These are phyloP conservation scores for Drosophila mayri DNA, from an alignment of 1,140 invertebrate genomes.

Conservation along the genomic window DNA sequence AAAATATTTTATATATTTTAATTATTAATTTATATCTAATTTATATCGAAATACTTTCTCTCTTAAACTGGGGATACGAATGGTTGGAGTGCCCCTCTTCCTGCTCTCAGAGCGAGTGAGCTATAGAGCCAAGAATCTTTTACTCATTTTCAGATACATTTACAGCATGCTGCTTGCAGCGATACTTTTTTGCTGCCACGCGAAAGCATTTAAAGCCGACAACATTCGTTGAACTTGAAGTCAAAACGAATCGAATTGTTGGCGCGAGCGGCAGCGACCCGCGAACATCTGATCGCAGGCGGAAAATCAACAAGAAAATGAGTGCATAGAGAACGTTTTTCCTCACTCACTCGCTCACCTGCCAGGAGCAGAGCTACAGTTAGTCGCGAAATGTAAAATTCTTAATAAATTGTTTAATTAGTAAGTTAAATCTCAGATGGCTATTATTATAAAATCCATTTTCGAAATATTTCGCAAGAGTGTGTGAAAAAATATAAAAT, in stretches of 20 bases:
- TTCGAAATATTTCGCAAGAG: conserved; percentile 62
- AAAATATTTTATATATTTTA: not conserved
- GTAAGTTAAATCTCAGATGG: conserved; percentile 63
- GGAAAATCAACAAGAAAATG: not conserved
- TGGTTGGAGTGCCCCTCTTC: not conserved
- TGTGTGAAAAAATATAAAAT: conserved; percentile 35
- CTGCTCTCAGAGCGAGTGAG: not conserved
- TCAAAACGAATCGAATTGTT: conserved; percentile 70
- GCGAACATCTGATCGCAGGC: conserved; percentile 43
- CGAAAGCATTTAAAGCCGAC: conserved; percentile 66
- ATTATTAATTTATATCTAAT: too few relatives aligned
- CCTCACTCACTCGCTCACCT: not conserved
- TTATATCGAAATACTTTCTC: not conserved
- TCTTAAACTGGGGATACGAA: not conserved
- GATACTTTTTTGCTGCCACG: conserved; percentile 37
- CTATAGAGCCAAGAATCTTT: conserved; percentile 8
- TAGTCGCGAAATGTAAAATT: conserved; percentile 13
- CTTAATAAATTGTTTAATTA: conserved; percentile 56
- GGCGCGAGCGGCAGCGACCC: conserved; percentile 56
- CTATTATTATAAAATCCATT: conserved; percentile 52
- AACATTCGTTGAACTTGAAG: conserved; percentile 72
- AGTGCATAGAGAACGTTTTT: conserved; percentile 12
- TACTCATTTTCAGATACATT: conserved; percentile 21
- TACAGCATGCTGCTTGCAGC: conserved; percentile 17
- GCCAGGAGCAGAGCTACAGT: conserved; percentile 14